Conservation (phyloP, 1,140 invertebrate species). For the Euschistus heros region DNA sequence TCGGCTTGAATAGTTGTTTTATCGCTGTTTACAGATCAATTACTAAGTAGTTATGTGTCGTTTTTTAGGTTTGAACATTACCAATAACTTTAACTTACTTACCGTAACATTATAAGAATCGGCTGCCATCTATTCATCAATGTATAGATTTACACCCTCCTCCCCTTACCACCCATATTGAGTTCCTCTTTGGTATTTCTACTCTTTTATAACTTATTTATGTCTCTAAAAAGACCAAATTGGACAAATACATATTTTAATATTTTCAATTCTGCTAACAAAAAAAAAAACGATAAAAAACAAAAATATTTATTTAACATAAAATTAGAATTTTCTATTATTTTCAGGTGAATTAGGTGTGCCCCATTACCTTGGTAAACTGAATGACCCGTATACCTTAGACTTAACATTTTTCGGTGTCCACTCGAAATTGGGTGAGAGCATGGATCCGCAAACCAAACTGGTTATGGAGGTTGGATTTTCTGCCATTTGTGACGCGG, state of each 20-base stretch:
- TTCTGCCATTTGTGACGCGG: constrained; percentile 33
- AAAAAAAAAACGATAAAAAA: not conserved
- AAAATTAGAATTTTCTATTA: constrained; percentile 12
- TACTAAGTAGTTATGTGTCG: too few relatives aligned
- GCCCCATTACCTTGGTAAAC: constrained; percentile 30
- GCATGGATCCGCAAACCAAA: constrained; percentile 28
- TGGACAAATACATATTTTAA: not conserved
- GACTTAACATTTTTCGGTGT: constrained; percentile 33
- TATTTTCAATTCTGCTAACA: not conserved
- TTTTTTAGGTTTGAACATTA: too few relatives aligned
- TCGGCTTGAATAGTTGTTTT: too few relatives aligned
- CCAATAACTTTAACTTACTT: too few relatives aligned
- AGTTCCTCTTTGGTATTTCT: not conserved
- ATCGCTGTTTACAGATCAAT: too few relatives aligned
- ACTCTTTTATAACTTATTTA: not conserved
- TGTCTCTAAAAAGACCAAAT: not conserved
- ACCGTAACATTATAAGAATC: too few relatives aligned
- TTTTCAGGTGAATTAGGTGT: constrained; percentile 28
- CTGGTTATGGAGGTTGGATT: constrained; percentile 29
- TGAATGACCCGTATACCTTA: constrained; percentile 28
- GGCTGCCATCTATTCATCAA: too few relatives aligned
- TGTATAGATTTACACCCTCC: too few relatives aligned
- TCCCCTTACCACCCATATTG: not conserved
- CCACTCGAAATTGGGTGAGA: constrained; percentile 26
- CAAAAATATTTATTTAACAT: not conserved